These are phyloP conservation scores for Drosophila littoralis DNA, from an alignment of 1,140 invertebrate species.

Conservation along the genomic window DNA sequence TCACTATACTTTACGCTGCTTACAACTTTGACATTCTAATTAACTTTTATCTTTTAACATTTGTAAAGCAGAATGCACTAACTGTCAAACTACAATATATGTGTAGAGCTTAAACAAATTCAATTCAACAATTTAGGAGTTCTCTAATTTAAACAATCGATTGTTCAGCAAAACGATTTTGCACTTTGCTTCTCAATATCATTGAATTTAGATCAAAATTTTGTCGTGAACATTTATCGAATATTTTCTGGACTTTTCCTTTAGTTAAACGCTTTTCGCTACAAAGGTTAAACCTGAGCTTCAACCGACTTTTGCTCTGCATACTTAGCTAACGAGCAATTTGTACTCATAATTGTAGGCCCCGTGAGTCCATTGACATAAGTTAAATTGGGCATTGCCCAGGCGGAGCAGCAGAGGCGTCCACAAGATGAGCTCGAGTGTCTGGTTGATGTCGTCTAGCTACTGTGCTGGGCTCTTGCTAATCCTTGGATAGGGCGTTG, in stretches of 20 bases:
- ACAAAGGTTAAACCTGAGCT: no score
- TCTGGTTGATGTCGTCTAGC: constrained; percentile 1
- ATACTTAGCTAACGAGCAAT: constrained; percentile 33
- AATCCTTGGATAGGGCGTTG: constrained; percentile 38
- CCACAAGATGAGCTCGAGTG: constrained; percentile 13
- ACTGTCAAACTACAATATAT: background rate
- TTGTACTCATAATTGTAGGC: constrained; percentile 15
- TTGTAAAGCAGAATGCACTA: no score
- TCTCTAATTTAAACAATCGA: no score
- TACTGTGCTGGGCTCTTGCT: background rate
- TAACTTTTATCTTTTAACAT: background rate
- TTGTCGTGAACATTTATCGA: no score
- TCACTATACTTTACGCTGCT: background rate
- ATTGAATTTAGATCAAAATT: no score
- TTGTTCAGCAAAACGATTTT: no score
- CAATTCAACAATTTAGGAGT: no score
- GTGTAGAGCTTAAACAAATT: no score
- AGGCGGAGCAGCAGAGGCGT: constrained; percentile 10
- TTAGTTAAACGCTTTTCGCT: no score
- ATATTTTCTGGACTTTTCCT: no score
- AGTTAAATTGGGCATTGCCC: constrained; percentile 36
- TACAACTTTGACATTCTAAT: background rate
- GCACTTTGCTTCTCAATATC: no score
- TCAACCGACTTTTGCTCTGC: background rate
- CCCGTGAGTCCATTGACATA: constrained; percentile 14